Base-by-base conservation (phyloP, 2,797 vertebrate genomes). In the Chrysocyon brachyurus region DNA sequence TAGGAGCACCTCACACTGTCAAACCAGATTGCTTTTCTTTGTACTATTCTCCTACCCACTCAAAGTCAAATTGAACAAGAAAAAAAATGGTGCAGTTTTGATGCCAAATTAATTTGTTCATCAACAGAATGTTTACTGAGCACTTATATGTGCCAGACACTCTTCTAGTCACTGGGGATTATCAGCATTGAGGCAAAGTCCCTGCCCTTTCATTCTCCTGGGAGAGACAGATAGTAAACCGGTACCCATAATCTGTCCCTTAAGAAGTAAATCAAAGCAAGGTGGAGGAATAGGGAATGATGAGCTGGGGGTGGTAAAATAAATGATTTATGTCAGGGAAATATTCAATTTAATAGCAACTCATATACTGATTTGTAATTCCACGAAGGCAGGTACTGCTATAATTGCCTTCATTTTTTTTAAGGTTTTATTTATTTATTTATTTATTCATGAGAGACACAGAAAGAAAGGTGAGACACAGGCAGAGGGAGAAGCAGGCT, bases 111-210 rank as follows among this genome's bases (percentile, higher is more conserved):
- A 75, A 81, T 83, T 82, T 66, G 6, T 49, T 96, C 57, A 63
- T 73, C 84, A 73, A 91, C 54, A 91, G 95, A 91, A 89, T 46
- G 61, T 63, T 94, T 91, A 66, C 49, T 57, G 79, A 95, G 28
- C 31, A 75, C 40, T 89, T 85, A 73, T 61, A 73, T 56, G 17
- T 82, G 54, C 57, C 79, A 95, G 63, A 19, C 21, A 66, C 86
- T 85, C 31, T 40, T 89, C 56, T 85, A 85, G 63, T 31, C 52
- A 54, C 24, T 78, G 77, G 6, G 11, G 26, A 56, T 68, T 68
- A 72, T 90, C 26, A 78, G 31, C 49, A 90, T 56, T 78, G 56
- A 87, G 56, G 66, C 59, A 77, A 82, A 95, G n/a, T 64, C 22
- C n/a, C 21, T 87, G 52, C 40, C 56, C n/a, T 90, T 61, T 63